Percentiles rank a stretch among this genome's conserved stretches.
These are phyloP conservation scores for Lasioglossum villosulum DNA, from an alignment of 2,888 invertebrate genomes.

Conservation along the genomic window DNA sequence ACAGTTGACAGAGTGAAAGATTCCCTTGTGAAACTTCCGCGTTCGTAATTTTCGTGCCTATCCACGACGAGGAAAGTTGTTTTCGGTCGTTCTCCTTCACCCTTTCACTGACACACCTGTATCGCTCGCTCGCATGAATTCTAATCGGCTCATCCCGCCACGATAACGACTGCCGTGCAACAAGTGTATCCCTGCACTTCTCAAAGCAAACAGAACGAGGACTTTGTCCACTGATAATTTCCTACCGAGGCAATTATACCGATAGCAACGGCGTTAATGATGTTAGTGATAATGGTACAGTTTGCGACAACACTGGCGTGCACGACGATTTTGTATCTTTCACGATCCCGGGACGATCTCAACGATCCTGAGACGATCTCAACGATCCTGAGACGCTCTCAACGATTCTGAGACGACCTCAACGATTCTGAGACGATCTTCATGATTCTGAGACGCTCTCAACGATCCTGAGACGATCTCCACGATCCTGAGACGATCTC, in stretches of 20 bases:
- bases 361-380: not conserved
- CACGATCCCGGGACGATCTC: not conserved
- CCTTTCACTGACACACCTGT: not conserved
- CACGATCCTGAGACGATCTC: not conserved
- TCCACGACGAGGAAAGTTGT: conserved; percentile 44
- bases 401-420: not conserved
- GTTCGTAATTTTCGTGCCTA: conserved; percentile 31
- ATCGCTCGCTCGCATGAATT: conserved; percentile 56
- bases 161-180: conserved; percentile 56
- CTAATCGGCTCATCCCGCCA: conserved; percentile 63
- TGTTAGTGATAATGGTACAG: not conserved
- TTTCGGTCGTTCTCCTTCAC: conserved; percentile 5
- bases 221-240: not conserved
- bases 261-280: not conserved
- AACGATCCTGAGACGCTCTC: not conserved
- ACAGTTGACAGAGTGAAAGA: conserved; percentile 16
- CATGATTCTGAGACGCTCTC: not conserved
- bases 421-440: not conserved
- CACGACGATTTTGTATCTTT: not conserved
- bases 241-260: not conserved
- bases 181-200: conserved; percentile 57
- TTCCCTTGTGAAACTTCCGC: conserved; percentile 38
- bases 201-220: not conserved
- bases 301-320: not conserved
- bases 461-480: not conserved